Conservation (phyloP, 1,140 invertebrate species). For the Zaprionus taronus region DNA sequence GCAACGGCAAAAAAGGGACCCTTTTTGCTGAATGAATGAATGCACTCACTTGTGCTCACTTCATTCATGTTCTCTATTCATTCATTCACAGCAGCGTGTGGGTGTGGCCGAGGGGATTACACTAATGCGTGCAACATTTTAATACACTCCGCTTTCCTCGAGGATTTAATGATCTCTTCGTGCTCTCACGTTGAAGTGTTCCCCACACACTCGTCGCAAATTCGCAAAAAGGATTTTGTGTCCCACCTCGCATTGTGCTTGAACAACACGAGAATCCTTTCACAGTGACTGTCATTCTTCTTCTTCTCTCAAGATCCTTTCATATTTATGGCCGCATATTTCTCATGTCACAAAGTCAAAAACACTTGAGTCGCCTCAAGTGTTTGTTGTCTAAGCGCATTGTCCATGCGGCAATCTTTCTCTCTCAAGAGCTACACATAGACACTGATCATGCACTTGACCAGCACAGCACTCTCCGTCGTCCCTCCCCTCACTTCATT, state of each 20-base stretch:
- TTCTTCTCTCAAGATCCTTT: slow-evolving; percentile 63
- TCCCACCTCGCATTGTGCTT: slow-evolving; percentile 4
- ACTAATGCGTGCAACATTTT: slow-evolving; percentile 73
- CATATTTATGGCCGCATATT: slow-evolving; percentile 66
- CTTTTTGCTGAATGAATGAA: slow-evolving; percentile 60
- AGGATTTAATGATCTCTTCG: slow-evolving; percentile 75
- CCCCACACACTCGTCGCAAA: slow-evolving; percentile 51
- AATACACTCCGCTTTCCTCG: slow-evolving; percentile 57
- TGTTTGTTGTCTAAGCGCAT: slow-evolving; percentile 63
- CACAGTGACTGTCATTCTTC: slow-evolving; percentile 16
- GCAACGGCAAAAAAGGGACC: slow-evolving; percentile 9
- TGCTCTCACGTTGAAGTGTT: slow-evolving; percentile 67
- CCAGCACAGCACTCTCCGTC: neutral
- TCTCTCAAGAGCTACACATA: neutral
- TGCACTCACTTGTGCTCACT: slow-evolving; percentile 42
- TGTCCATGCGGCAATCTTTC: slow-evolving; percentile 26
- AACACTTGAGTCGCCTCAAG: slow-evolving; percentile 66
- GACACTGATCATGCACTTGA: slow-evolving; percentile 33
- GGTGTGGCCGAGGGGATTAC: slow-evolving; percentile 78
- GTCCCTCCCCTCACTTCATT: neutral
- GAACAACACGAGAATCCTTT: slow-evolving; percentile 63
- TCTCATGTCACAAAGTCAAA: slow-evolving; percentile 57
- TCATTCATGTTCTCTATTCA: slow-evolving; percentile 59
- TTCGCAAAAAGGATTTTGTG: slow-evolving; percentile 73
- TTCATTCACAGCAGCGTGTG: slow-evolving; percentile 52